A percentile compares a stretch with the other conserved stretches of the same genome.
Conservation (phyloP, 2,113 vertebrate species). For the Planiliza haematocheilus region DNA sequence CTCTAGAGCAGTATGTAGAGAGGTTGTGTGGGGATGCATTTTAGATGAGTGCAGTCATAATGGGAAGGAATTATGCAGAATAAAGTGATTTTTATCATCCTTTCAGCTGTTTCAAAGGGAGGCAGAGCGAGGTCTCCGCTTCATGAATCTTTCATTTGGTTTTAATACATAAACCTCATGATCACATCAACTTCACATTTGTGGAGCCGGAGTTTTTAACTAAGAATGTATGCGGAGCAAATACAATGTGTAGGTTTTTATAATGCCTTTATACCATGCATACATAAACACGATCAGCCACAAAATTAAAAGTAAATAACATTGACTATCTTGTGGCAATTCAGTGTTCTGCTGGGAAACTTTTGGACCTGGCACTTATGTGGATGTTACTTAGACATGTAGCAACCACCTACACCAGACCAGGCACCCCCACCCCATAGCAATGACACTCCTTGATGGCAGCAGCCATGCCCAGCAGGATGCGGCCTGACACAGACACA, state of each 20-base stretch:
- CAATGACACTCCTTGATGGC: no score
- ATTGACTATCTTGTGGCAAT: no score
- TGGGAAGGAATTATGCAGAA: background rate
- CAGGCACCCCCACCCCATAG: no score
- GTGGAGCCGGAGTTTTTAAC: slow-evolving; percentile 9
- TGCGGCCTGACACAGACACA: no score
- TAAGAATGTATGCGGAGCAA: background rate
- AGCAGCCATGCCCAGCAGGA: no score
- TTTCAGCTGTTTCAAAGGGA: slow-evolving; percentile 13
- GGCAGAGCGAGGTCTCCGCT: background rate
- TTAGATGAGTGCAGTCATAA: slow-evolving; percentile 3
- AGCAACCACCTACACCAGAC: no score
- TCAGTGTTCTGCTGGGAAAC: no score
- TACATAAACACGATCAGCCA: no score
- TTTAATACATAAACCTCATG: slow-evolving; percentile 21
- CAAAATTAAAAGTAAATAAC: no score
- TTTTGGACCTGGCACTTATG: no score
- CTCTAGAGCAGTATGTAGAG: background rate
- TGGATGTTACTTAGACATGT: no score
- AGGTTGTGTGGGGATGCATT: background rate
- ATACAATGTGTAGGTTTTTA: background rate
- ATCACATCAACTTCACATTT: slow-evolving; percentile 4
- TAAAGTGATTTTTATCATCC: slow-evolving; percentile 21
- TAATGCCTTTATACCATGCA: background rate
- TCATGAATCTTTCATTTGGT: slow-evolving; percentile 52